phyloP scores from a whole-genome alignment of 2,888 invertebrate genomes.

The Parasteatoda lunata region DNA sequence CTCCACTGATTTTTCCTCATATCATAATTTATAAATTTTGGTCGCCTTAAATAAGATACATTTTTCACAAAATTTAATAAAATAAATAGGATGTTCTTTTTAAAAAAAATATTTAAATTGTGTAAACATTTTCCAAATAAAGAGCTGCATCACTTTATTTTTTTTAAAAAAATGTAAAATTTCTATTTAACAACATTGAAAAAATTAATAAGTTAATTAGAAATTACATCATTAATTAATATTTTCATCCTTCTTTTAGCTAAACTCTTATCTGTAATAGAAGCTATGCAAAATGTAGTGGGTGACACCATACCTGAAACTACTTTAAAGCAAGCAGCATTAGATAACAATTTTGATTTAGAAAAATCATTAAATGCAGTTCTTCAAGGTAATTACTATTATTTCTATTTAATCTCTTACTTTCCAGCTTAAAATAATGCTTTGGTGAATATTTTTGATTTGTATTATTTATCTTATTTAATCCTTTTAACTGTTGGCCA shows the following conservation, averaged over 20 bases:
- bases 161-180: no score
- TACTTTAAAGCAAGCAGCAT: slow-evolving; percentile 82
- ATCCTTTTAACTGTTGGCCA: no score
- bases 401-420: not conserved
- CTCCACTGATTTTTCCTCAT: no score
- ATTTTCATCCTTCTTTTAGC: slow-evolving; percentile 73
- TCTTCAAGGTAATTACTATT: slow-evolving; percentile 73
- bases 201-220: no score
- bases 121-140: no score
- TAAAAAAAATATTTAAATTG: no score
- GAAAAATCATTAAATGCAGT: slow-evolving; percentile 84
- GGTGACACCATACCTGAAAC: slow-evolving; percentile 85
- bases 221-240: not conserved
- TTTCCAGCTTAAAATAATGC: not conserved
- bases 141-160: no score
- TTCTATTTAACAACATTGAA: no score
- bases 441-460: not conserved
- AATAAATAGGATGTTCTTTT: no score
- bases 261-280: slow-evolving; percentile 87
- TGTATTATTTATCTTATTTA: not conserved
- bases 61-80: no score
- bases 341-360: slow-evolving; percentile 83
- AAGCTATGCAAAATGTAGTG: slow-evolving; percentile 85
- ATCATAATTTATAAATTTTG: no score
- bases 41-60: no score